Percentiles rank a stretch among this genome's conserved stretches.
phyloP scores from a whole-genome alignment of 2,797 vertebrate species.

The Staurois parvus region DNA sequence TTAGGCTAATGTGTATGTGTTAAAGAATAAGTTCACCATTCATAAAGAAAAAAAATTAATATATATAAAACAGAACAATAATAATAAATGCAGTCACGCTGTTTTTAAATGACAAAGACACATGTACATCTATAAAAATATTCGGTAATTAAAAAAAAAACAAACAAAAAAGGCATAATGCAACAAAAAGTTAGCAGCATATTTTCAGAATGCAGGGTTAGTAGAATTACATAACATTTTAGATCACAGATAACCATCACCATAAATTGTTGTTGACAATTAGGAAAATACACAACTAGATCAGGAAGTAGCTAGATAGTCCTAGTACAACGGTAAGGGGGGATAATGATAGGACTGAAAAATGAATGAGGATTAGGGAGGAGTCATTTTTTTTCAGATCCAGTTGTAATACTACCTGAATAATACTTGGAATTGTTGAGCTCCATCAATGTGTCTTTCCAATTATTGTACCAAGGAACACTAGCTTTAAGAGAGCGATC shows the following conservation, averaged over 20 bases:
- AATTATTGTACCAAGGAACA: constrained; percentile 91
- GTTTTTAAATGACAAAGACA: background rate
- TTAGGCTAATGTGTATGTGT: too few species aligned
- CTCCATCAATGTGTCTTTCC: constrained; percentile 89
- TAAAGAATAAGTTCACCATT: too few species aligned
- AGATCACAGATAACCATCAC: constrained; percentile 65
- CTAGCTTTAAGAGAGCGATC: constrained; percentile 92
- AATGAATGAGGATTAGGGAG: constrained; percentile 63
- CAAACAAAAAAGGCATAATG: constrained; percentile 8
- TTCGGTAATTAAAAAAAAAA: constrained; percentile 18
- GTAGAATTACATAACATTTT: constrained; percentile 33
- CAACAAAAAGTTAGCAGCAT: background rate
- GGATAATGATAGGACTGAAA: constrained; percentile 64
- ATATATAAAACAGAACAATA: too few species aligned
- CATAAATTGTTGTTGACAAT: constrained; percentile 46
- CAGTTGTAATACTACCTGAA: constrained; percentile 83
- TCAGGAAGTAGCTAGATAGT: constrained; percentile 65
- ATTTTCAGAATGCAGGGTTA: constrained; percentile 18
- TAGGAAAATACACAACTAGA: constrained; percentile 65
- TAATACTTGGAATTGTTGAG: constrained; percentile 87
- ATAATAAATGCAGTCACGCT: too few species aligned
- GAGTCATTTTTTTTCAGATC: constrained; percentile 71
- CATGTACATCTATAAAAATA: background rate
- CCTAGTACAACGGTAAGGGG: constrained; percentile 64
- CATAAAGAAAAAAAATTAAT: too few species aligned